These are phyloP conservation scores for Nymphalis c-album DNA, from an alignment of 2,888 invertebrate genomes.

Conservation along the genomic window DNA sequence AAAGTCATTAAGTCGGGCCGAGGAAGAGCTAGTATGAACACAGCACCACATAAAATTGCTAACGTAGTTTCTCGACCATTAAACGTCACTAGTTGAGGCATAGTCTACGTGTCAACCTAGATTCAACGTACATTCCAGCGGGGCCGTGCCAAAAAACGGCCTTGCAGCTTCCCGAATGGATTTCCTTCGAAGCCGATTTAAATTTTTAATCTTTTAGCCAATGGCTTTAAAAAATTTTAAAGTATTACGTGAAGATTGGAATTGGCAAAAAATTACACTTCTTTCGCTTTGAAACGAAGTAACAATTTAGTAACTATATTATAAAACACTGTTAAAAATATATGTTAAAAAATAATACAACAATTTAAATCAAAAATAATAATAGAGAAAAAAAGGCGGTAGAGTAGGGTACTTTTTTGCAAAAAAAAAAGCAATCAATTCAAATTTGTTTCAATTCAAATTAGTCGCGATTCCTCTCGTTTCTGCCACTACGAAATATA, in stretches of 20 bases:
- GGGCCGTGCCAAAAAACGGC: constrained; percentile 29
- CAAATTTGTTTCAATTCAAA: no score
- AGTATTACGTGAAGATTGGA: constrained; percentile 1
- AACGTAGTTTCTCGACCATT: constrained; percentile 41
- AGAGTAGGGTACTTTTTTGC: no score
- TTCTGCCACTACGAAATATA: no score
- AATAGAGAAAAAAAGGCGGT: no score
- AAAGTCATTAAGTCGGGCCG: constrained; percentile 33
- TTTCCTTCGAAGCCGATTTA: constrained; percentile 12
- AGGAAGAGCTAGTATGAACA: constrained; percentile 26
- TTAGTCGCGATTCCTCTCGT: no score
- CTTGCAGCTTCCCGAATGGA: constrained; percentile 21
- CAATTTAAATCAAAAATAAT: no score
- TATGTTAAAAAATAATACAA: no score
- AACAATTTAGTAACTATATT: no score
- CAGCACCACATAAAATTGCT: constrained; percentile 39
- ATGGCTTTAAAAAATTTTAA: background rate
- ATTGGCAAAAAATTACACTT: background rate
- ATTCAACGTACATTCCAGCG: constrained; percentile 25
- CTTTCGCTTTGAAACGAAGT: no score
- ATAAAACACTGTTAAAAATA: no score
- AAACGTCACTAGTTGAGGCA: constrained; percentile 40
- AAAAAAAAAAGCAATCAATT: no score
- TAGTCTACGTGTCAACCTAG: constrained; percentile 39
- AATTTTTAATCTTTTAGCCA: constrained; percentile 17